Evolutionary conservation across 2,797 vertebrate genomes (phyloP), one percentile per base, ranked within the genome.

Genomic region (Danionella dracula): DNA sequence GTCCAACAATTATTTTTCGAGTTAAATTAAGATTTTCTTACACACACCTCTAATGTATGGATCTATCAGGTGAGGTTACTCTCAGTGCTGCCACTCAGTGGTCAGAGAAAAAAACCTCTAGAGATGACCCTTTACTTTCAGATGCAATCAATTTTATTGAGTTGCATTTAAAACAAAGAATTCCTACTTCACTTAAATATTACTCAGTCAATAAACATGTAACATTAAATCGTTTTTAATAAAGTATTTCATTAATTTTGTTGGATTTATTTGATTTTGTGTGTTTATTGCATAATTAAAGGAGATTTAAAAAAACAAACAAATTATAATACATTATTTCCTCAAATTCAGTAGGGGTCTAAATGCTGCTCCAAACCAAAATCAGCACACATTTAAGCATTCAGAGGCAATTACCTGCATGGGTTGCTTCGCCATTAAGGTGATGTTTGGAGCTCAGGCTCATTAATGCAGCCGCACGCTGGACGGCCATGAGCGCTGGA

Each of bases 351-450:
- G n/a, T n/a, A n/a, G n/a, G n/a, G n/a, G n/a, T n/a, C n/a, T n/a
- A n/a, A n/a, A 27, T 27, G 34, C 55, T 53, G 23, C 56, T 48
- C 27, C 40, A 50, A 21, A 32, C 46, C 48, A 27, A 35, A 21
- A 57, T 17, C 34, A 46, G 44, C 67, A 66, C 58, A 59, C 63
- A 79, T 90, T 94, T 93, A 93, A 88, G 91, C 90, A 94, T 95
- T 91, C 91, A 90, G 78, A 87, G 79, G 92, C 90, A 94, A 97
- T 96, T 96, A 94, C 90, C 88, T 94, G 94, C 94, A 93, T 93
- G 89, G 93, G 89, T 95, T 95, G 90, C 91, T 92, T 83, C 77
- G 88, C 84, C 86, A 90, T 91, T 89, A 92, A 91, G 82, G 84
- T 86, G 13, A 75, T 89, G 90, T 90, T 86, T 77, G 75, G 90